phyloP scores from a whole-genome alignment of 2,888 invertebrate genomes.

The Agonum fuliginosum region DNA sequence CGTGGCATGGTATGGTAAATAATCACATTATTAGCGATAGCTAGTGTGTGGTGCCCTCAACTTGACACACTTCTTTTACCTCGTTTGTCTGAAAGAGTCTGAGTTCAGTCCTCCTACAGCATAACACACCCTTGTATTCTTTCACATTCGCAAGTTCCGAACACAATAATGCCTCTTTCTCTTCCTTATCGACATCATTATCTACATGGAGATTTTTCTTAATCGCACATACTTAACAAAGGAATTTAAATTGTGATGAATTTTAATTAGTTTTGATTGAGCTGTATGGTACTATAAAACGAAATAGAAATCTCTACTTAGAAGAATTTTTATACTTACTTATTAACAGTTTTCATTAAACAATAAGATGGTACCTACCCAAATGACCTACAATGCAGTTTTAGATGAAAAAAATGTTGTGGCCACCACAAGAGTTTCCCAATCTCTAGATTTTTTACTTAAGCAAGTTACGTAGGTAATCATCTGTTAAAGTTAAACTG shows the following conservation, averaged over 20 bases:
- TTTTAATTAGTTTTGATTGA: too few species aligned
- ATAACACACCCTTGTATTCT: slow-evolving; percentile 26
- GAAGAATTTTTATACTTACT: too few species aligned
- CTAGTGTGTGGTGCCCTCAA: slow-evolving; percentile 19
- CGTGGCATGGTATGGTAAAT: slow-evolving; percentile 20
- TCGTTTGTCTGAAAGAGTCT: slow-evolving; percentile 13
- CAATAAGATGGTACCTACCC: too few species aligned
- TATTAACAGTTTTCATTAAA: too few species aligned
- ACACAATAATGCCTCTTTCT: slow-evolving; percentile 33
- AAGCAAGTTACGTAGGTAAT: too few species aligned
- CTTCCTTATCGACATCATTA: slow-evolving; percentile 26
- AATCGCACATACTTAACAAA: neutral
- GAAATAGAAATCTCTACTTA: too few species aligned
- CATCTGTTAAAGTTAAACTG: too few species aligned
- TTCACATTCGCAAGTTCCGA: slow-evolving; percentile 16
- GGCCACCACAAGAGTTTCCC: too few species aligned
- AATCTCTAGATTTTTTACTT: too few species aligned
- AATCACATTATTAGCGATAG: slow-evolving; percentile 14
- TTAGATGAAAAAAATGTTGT: too few species aligned
- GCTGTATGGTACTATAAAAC: too few species aligned
- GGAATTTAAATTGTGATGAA: neutral
- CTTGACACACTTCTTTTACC: slow-evolving; percentile 32
- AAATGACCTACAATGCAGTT: too few species aligned
- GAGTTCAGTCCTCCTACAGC: slow-evolving; percentile 20
- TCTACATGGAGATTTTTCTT: slow-evolving; percentile 2